Percentiles rank a stretch among this genome's conserved stretches.
Conservation (phyloP, 1,140 invertebrate species). For the Triops cancriformis region DNA sequence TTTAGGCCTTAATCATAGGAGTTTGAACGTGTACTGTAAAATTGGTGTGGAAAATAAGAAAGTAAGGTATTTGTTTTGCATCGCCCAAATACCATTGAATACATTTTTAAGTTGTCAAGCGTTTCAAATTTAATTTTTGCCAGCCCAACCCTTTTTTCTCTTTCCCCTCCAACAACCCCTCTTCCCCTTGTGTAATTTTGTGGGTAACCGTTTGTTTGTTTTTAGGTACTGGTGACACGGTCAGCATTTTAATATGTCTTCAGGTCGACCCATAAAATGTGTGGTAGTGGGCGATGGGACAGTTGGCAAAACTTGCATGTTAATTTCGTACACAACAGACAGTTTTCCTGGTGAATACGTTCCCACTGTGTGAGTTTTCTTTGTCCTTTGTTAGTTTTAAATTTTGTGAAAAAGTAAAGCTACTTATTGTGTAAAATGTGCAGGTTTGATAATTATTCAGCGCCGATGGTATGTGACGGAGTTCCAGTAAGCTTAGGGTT, state of each 20-base stretch:
- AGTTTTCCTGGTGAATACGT: conserved; percentile 98
- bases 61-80: no score
- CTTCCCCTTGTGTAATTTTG: background rate
- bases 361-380: conserved; percentile 74
- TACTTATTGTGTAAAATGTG: no score
- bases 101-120: background rate
- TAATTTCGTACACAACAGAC: conserved; percentile 97
- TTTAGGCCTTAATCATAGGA: background rate
- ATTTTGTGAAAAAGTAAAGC: no score
- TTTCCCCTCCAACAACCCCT: background rate
- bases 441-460: conserved; percentile 96
- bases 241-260: conserved; percentile 46
- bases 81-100: background rate
- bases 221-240: background rate
- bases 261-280: conserved; percentile 91
- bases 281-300: conserved; percentile 90
- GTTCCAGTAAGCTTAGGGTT: conserved; percentile 89
- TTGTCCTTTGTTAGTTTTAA: conserved; percentile 32
- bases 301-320: conserved; percentile 97
- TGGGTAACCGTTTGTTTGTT: background rate
- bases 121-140: background rate
- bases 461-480: conserved; percentile 94
- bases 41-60: background rate
- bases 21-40: background rate
- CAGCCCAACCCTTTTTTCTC: background rate